phyloP scores from a whole-genome alignment of 2,888 invertebrate genomes.

The Mellilla xanthometata region DNA sequence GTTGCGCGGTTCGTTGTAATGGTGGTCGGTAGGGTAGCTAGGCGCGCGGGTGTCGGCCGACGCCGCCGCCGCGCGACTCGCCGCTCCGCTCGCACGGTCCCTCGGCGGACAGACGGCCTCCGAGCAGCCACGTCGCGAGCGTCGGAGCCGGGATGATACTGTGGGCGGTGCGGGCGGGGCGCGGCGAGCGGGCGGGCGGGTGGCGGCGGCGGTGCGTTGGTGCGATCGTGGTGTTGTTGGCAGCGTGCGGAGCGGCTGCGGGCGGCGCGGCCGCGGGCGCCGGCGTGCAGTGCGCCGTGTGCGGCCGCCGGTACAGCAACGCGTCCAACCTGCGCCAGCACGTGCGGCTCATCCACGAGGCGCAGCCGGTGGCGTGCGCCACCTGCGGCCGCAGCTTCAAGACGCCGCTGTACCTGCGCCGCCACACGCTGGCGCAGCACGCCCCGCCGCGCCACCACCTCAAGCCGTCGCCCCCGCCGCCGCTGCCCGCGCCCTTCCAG shows the following conservation, averaged over 20 bases:
- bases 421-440: conserved; percentile 89
- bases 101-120: conserved; percentile 33
- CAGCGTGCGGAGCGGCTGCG: conserved; percentile 42
- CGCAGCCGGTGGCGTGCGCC: conserved; percentile 86
- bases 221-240: conserved; percentile 14
- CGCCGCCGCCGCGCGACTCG: conserved; percentile 45
- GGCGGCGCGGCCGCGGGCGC: conserved; percentile 43
- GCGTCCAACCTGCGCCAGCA: conserved; percentile 89
- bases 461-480: conserved; percentile 48
- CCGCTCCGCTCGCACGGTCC: conserved; percentile 34
- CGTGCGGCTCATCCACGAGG: conserved; percentile 88
- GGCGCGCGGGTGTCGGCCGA: conserved; percentile 77
- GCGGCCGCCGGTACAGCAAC: conserved; percentile 87
- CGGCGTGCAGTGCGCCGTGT: conserved; percentile 84
- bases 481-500: conserved; percentile 36
- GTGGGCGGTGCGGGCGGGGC: conserved; percentile 26
- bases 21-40: conserved; percentile 49
- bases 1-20: conserved; percentile 51
- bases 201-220: conserved; percentile 75
- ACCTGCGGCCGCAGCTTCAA: conserved; percentile 88
- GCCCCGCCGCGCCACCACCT: conserved; percentile 60
- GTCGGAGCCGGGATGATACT: conserved; percentile 28
- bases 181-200: conserved; percentile 37
- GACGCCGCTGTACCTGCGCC: conserved; percentile 89
- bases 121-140: no score